A percentile compares a stretch with the other conserved stretches of the same genome.
phyloP scores from a whole-genome alignment of 2,113 vertebrate genomes.

The Ictalurus punctatus region DNA sequence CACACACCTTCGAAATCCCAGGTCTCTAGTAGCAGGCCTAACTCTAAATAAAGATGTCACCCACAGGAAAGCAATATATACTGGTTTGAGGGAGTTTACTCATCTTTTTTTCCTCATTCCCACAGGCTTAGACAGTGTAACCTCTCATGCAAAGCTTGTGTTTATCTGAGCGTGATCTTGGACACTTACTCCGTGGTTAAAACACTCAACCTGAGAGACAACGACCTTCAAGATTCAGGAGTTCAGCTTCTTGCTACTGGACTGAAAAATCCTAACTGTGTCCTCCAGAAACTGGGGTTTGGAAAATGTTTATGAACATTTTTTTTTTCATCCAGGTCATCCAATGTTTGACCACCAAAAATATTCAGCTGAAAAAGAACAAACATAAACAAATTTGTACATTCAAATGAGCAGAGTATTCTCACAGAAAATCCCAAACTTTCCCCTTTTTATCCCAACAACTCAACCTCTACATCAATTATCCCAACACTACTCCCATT shows the following conservation, averaged over 20 bases:
- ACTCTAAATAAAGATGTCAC: too few species aligned
- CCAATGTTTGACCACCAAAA: background rate
- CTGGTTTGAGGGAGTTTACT: background rate
- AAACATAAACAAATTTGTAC: too few species aligned
- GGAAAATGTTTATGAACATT: background rate
- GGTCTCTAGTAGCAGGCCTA: too few species aligned
- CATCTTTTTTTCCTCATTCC: background rate
- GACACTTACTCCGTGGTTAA: constrained; percentile 28
- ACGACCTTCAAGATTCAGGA: constrained; percentile 15
- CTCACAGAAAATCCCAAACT: too few species aligned
- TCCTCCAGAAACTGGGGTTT: constrained; percentile 11
- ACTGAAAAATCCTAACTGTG: constrained; percentile 22
- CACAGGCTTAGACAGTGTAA: constrained; percentile 32
- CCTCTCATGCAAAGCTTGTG: constrained; percentile 7
- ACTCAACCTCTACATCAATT: too few species aligned
- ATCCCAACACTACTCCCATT: too few species aligned
- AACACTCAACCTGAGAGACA: constrained; percentile 21
- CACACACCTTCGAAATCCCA: too few species aligned
- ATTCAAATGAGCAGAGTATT: too few species aligned
- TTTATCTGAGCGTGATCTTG: constrained; percentile 6
- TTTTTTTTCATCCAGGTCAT: background rate
- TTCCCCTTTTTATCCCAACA: too few species aligned
- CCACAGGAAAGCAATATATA: too few species aligned
- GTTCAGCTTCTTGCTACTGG: constrained; percentile 8
- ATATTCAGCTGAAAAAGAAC: too few species aligned